Percentiles rank a stretch among this genome's conserved stretches.
Conservation (phyloP, 2,797 vertebrate species). For the Taenioides sp. region DNA sequence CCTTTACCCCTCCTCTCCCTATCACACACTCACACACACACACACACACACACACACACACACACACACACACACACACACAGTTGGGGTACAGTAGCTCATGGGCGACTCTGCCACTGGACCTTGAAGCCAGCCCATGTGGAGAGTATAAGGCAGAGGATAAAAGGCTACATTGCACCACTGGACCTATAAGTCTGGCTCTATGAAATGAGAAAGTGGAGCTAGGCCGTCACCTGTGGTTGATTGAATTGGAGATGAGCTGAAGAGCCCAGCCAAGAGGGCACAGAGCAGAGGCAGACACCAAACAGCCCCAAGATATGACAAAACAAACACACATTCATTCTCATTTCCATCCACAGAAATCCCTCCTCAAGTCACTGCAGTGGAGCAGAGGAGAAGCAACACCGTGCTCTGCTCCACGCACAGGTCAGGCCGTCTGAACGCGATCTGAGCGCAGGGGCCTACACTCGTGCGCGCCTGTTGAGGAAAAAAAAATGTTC, state of each 20-base stretch:
- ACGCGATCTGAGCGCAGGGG: conserved; percentile 39
- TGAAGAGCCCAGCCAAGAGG: conserved; percentile 32
- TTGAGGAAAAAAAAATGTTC: conserved; percentile 11
- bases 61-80: conserved; percentile 14
- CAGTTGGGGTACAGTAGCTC: conserved; percentile 72
- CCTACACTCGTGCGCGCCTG: conserved; percentile 18
- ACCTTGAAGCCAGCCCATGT: conserved; percentile 62
- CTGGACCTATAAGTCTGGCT: conserved; percentile 36
- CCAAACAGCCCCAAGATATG: conserved; percentile 36
- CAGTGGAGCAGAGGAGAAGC: conserved; percentile 62
- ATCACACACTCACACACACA: conserved; percentile 14
- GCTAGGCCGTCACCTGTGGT: conserved; percentile 60
- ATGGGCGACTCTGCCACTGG: conserved; percentile 66
- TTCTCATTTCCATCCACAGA: conserved; percentile 55
- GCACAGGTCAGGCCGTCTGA: conserved; percentile 52
- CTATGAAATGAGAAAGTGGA: conserved; percentile 45
- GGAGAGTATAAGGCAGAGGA: conserved; percentile 22
- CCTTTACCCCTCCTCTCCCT: conserved; percentile 33
- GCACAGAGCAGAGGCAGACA: not conserved
- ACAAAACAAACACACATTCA: conserved; percentile 59
- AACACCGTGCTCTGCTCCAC: conserved; percentile 45
- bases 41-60: not conserved
- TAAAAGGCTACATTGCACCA: conserved; percentile 59
- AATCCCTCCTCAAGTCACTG: conserved; percentile 61
- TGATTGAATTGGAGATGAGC: conserved; percentile 63